Evolutionary conservation across 2,888 invertebrate genomes (phyloP), one percentile per base, ranked within the genome.

Genomic region (Pteria penguin): DNA sequence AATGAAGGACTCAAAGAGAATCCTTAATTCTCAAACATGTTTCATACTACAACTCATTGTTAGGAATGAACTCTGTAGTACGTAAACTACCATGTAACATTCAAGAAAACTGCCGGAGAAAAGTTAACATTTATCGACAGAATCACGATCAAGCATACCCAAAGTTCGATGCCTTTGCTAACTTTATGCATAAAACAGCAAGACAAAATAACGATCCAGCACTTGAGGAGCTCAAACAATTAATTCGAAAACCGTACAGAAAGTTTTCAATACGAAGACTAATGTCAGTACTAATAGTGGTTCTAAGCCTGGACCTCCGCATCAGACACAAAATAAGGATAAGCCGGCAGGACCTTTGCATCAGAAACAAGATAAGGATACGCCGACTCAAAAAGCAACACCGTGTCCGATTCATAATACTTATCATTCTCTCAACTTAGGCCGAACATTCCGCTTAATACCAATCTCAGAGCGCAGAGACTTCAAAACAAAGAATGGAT

Each of bases 1-100:
- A 69, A 75, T 71, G 8, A 36, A 62, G 24, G 58, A 27, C 45
- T 36, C 5, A 36, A 36, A 36, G 45, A 36, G 5, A 36, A 36
- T 14, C 45, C 45, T 5, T 11, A 36, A 36, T 36, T 36, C 45
- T 11, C 45, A 36, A 5, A 36, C 45, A 36, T 14, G 5, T 61
- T 4, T 4, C 61, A 5, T 61, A 27, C 11, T 61, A 61, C n/a
- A 29, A 61, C 26, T 61, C 61, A n/a, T 61, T 8, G 22, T 22
- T 24, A 5, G 61, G 61, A 26, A n/a, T 61, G 22, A 61, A 61
- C 29, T 26, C 18, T 24, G n/a, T 61, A 26, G 61, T 61, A 5
- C 11, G 27, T 26, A 18, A 27, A 18, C 27, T 61, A 26, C 61
- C 61, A 8, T 26, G 11, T 22, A 61, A 61, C 26, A 18, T 61